Conservation (phyloP, 2,113 vertebrate species). For the Glaucidium brasilianum region DNA sequence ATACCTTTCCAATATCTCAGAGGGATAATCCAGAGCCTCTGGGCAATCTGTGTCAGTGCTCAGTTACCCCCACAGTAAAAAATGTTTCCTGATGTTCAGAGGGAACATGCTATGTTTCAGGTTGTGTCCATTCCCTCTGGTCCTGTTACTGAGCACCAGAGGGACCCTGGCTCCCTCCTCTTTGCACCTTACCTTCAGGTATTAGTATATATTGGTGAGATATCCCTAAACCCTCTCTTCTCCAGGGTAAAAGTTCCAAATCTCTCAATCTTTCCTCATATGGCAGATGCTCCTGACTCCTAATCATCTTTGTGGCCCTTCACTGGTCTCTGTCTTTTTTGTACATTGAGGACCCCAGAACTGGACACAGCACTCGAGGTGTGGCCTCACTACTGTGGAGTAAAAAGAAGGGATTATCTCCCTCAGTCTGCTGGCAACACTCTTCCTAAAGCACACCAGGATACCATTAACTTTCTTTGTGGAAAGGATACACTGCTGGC, state of each 20-base stretch:
- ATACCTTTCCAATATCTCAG: not conserved
- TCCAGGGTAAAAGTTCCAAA: not conserved
- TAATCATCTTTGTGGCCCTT: not conserved
- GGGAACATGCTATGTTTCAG: not conserved
- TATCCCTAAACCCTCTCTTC: not conserved
- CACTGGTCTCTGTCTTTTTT: not conserved
- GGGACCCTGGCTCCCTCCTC: not conserved
- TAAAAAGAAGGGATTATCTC: not conserved
- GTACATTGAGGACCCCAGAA: not conserved
- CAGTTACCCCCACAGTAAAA: not conserved
- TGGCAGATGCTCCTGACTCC: not conserved
- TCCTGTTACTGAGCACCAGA: not conserved
- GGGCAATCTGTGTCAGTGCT: not conserved
- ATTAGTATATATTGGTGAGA: not conserved
- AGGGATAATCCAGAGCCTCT: not conserved
- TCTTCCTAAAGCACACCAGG: not conserved
- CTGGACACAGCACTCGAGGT: not conserved
- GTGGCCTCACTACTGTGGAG: not conserved
- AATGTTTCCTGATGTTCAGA: not conserved
- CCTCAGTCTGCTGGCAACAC: not conserved
- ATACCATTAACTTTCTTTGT: not conserved
- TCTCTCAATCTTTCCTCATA: not conserved
- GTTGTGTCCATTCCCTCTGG: not conserved
- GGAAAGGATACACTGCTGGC: not conserved
- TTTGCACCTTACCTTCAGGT: not conserved